A percentile compares a stretch with the other conserved stretches of the same genome.
These are phyloP conservation scores for Notocelia uddmanniana DNA, from an alignment of 2,888 invertebrate genomes.

Conservation along the genomic window DNA sequence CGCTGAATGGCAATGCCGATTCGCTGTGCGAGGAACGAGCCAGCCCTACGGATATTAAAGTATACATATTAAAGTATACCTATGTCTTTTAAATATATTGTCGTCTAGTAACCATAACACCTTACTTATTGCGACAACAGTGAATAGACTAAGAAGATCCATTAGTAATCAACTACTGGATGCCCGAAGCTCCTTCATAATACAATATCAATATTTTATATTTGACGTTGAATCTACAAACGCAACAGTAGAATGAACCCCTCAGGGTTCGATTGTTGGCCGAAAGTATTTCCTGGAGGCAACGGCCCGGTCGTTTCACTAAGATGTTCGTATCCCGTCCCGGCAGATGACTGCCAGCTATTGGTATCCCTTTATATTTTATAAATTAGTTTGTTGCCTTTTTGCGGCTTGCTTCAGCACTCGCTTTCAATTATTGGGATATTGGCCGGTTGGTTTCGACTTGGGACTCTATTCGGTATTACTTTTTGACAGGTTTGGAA, in stretches of 20 bases:
- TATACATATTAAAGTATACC: no score
- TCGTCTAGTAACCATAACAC: no score
- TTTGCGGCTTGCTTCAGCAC: background rate
- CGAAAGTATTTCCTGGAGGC: background rate
- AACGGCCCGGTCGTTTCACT: background rate
- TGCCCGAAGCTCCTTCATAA: no score
- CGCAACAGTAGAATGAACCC: background rate
- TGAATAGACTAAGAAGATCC: no score
- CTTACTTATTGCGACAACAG: no score
- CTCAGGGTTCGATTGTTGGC: background rate
- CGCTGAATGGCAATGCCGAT: no score
- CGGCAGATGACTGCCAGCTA: background rate
- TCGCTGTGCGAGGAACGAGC: no score
- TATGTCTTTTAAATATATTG: no score
- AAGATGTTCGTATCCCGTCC: background rate
- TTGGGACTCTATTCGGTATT: background rate
- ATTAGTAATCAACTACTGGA: no score
- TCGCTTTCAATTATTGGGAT: background rate
- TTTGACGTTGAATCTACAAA: background rate
- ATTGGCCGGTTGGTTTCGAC: background rate
- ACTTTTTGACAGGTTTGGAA: no score
- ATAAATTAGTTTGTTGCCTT: conserved; percentile 1
- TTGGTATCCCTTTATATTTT: conserved; percentile 1
- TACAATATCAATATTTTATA: background rate
- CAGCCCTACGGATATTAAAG: no score